phyloP scores from a whole-genome alignment of 1,140 invertebrate genomes.

The Achroia grisella region DNA sequence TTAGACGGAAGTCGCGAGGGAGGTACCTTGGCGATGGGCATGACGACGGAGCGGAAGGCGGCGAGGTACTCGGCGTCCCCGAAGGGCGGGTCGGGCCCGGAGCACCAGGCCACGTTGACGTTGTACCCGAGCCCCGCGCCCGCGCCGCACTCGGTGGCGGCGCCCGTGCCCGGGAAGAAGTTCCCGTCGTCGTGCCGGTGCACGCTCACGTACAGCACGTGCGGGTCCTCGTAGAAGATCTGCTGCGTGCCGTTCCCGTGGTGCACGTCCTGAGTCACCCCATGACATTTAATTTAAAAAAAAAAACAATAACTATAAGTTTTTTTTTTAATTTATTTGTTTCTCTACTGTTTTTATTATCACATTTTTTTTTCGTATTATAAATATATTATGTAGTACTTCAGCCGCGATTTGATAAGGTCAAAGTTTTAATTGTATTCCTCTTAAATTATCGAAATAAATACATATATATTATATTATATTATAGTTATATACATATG shows the following conservation, averaged over 20 bases:
- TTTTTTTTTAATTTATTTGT: no score
- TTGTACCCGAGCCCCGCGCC: conserved; percentile 96
- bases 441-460: no score
- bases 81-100: conserved; percentile 92
- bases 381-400: no score
- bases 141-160: conserved; percentile 91
- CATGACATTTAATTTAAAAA: neutral
- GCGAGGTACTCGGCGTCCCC: conserved; percentile 98
- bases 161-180: conserved; percentile 99
- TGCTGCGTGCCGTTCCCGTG: conserved; percentile 99
- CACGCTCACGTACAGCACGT: conserved; percentile 96
- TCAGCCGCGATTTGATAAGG: no score
- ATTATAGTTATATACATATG: no score
- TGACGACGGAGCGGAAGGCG: conserved; percentile 94
- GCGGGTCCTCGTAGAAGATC: conserved; percentile 97
- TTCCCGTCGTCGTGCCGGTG: conserved; percentile 99
- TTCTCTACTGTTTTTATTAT: no score
- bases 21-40: conserved; percentile 90
- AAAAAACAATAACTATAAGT: no score
- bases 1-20: no score
- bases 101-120: conserved; percentile 98
- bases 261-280: conserved; percentile 89
- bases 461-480: no score
- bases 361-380: no score
- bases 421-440: no score